Evolutionary conservation across 2,888 invertebrate species (phyloP).

Genomic region (Amblyteles armatorius): DNA sequence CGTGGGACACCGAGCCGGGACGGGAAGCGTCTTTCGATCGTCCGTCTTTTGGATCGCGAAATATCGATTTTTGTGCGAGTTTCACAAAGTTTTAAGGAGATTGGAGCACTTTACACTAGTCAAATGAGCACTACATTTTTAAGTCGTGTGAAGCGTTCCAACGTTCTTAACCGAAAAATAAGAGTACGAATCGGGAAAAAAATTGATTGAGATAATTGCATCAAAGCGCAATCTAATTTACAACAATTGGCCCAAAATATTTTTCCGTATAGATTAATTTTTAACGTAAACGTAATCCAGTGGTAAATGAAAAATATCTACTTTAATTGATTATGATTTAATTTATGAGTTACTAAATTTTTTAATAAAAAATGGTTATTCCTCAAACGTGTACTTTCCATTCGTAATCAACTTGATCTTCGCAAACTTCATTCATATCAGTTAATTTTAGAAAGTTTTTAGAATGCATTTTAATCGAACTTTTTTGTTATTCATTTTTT

Average conservation of each 20-base stretch:
- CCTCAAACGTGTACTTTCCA: background rate
- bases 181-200: background rate
- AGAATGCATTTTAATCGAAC: background rate
- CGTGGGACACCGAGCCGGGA: slow-evolving; percentile 16
- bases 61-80: background rate
- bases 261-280: too few species aligned
- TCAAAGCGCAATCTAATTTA: too few species aligned
- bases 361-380: background rate
- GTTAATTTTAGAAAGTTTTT: background rate
- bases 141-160: too few species aligned
- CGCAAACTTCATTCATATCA: background rate
- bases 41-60: background rate
- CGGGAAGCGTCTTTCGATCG: background rate
- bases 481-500: background rate
- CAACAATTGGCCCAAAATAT: too few species aligned
- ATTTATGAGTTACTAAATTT: background rate
- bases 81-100: too few species aligned
- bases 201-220: background rate
- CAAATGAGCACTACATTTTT: too few species aligned
- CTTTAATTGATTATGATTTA: background rate
- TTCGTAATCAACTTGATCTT: background rate
- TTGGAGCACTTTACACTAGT: too few species aligned
- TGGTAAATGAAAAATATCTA: too few species aligned
- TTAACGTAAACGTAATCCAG: too few species aligned
- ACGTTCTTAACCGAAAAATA: background rate